These are phyloP conservation scores for Dendroctonus valens DNA, from an alignment of 1,140 invertebrate genomes.

Conservation along the genomic window DNA sequence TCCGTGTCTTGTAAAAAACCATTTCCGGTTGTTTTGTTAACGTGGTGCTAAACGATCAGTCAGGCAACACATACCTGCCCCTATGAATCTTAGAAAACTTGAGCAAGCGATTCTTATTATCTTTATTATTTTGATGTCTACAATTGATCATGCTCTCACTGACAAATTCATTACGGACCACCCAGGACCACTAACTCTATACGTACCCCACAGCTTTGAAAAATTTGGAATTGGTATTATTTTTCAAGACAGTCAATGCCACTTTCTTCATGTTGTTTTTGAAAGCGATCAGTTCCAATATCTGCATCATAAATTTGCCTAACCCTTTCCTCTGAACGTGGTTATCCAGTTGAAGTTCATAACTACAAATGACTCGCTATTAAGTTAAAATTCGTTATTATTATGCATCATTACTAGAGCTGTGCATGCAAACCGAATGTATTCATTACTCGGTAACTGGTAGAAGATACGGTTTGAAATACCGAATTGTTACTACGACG, in stretches of 20 bases:
- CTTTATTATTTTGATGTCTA: not conserved
- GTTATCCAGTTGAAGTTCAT: constrained; percentile 78
- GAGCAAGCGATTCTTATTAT: no score
- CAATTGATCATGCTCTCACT: not conserved
- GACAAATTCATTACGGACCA: constrained; percentile 4
- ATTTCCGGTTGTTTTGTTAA: no score
- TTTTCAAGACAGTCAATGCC: constrained; percentile 77
- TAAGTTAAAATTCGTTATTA: not conserved
- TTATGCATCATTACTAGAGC: not conserved
- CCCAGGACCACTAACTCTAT: not conserved
- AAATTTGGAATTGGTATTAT: constrained; percentile 70
- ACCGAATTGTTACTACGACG: no score
- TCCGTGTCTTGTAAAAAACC: no score
- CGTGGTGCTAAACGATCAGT: no score
- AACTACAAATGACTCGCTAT: constrained; percentile 56
- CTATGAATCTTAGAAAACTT: no score
- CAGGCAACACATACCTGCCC: no score
- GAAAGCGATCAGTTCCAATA: constrained; percentile 72
- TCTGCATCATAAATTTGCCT: constrained; percentile 77
- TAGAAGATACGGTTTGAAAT: no score
- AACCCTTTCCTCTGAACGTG: constrained; percentile 67
- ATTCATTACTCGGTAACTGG: no score
- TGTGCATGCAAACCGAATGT: constrained; percentile 8
- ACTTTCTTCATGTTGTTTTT: constrained; percentile 74
- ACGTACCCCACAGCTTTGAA: constrained; percentile 69